Evolutionary conservation across 2,797 vertebrate species (phyloP).

Genomic region (Acanthopagrus latus): DNA sequence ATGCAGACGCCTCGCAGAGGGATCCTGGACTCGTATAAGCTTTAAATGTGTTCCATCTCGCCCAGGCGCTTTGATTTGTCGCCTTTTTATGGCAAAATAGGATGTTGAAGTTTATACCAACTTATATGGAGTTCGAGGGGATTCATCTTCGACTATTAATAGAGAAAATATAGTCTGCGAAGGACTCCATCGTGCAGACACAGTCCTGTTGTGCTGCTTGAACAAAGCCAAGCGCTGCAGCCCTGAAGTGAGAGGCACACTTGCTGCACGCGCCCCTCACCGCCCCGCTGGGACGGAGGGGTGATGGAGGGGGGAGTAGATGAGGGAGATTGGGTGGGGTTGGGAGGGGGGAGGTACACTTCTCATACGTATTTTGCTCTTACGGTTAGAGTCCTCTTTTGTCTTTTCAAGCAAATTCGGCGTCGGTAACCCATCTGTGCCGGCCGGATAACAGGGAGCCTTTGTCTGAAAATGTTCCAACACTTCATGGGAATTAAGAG

Average conservation of each 20-base stretch:
- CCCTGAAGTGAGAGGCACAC: constrained; percentile 77
- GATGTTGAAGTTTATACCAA: neutral
- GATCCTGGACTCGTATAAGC: neutral
- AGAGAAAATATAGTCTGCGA: neutral
- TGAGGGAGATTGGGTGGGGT: neutral
- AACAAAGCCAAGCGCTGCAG: constrained; percentile 16
- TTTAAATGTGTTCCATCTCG: neutral
- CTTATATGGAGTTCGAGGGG: too few relatives aligned
- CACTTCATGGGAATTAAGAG: constrained; percentile 78
- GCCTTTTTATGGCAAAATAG: neutral
- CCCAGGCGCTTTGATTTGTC: neutral
- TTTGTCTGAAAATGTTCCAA: constrained; percentile 78
- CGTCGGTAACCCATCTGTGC: constrained; percentile 88
- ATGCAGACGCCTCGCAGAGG: neutral
- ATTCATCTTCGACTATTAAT: neutral
- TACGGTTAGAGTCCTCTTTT: constrained; percentile 87
- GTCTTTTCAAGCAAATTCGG: constrained; percentile 82
- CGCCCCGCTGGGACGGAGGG: constrained; percentile 52
- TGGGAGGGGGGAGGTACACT: constrained; percentile 23
- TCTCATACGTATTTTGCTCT: constrained; percentile 58
- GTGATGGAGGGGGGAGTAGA: constrained; percentile 14
- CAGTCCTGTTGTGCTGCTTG: constrained; percentile 3
- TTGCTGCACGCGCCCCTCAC: constrained; percentile 83
- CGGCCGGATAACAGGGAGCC: constrained; percentile 72
- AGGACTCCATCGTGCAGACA: neutral